Percentiles rank a stretch among this genome's conserved stretches.
These are phyloP conservation scores for Meleagris gallopavo DNA, from an alignment of 2,113 vertebrate species.

Conservation along the genomic window DNA sequence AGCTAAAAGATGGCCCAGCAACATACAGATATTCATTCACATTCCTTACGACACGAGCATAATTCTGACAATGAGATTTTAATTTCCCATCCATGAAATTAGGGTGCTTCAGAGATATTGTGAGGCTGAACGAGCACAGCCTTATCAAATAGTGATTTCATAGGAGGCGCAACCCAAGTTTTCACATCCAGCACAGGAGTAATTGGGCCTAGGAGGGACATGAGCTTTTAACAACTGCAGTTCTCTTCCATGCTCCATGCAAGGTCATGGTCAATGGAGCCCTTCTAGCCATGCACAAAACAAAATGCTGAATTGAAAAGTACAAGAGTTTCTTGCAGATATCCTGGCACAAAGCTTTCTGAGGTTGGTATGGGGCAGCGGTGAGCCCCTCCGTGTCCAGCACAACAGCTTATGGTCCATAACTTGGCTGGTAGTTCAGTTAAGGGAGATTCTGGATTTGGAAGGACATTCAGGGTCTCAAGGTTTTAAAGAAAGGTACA, in stretches of 20 bases:
- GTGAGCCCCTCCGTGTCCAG: not conserved
- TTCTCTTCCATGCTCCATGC: not conserved
- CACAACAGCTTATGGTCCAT: fast-evolving
- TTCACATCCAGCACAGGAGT: not conserved
- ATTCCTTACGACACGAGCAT: fast-evolving
- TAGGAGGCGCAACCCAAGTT: not conserved
- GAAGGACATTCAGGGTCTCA: not conserved
- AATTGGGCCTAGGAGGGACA: not conserved
- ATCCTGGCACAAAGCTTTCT: not conserved
- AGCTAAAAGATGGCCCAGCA: not conserved
- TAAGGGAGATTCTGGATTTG: not conserved
- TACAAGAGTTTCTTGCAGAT: not conserved
- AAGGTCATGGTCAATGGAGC: not conserved
- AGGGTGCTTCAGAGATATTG: not conserved
- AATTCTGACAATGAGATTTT: not conserved
- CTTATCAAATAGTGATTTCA: not conserved
- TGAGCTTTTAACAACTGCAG: not conserved
- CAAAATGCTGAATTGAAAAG: not conserved
- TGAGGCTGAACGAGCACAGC: not conserved
- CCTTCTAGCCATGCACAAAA: not conserved
- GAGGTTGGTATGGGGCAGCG: not conserved
- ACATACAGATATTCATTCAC: not conserved
- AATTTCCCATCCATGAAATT: not conserved
- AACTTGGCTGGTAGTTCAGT: not conserved
- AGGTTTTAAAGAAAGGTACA: not conserved